Percentiles rank a stretch among this genome's conserved stretches.
Conservation (phyloP, 2,888 invertebrate genomes). For the Beris morrisii region DNA sequence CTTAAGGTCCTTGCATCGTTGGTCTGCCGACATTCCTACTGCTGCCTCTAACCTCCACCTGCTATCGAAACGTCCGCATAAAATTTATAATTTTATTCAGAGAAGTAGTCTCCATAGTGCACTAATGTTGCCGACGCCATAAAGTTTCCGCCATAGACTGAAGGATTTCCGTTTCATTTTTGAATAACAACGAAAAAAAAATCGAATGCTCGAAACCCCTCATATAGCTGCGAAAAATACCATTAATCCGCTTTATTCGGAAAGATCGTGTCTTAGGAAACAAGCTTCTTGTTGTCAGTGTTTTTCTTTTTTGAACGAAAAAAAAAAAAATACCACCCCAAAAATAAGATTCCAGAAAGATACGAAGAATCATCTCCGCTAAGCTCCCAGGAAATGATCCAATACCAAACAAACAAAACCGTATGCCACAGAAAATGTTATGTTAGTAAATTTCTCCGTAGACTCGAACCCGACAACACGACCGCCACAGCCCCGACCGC, state of each 20-base stretch:
- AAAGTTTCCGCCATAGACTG: slow-evolving; percentile 18
- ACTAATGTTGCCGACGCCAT: background rate
- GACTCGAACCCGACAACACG: slow-evolving; percentile 9
- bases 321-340: background rate
- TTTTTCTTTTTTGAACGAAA: background rate
- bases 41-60: too few relatives aligned
- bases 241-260: slow-evolving; percentile 3
- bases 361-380: background rate
- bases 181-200: too few relatives aligned
- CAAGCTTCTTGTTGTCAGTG: slow-evolving; percentile 4
- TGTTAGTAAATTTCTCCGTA: slow-evolving; percentile 25
- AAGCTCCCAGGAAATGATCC: too few relatives aligned
- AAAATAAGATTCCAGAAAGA: slow-evolving; percentile 1
- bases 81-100: too few relatives aligned
- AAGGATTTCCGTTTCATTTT: slow-evolving; percentile 25
- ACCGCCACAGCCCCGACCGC: background rate
- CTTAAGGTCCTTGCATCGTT: too few relatives aligned
- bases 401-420: slow-evolving; percentile 2
- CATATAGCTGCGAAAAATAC: too few relatives aligned
- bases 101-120: too few relatives aligned
- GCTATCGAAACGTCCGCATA: too few relatives aligned
- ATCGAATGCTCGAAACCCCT: too few relatives aligned
- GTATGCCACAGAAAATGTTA: slow-evolving; percentile 28
- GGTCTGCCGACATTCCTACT: too few relatives aligned
- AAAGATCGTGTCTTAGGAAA: background rate